Evolutionary conservation across 2,888 invertebrate species (phyloP).

Genomic region (Lutraria lutraria): DNA sequence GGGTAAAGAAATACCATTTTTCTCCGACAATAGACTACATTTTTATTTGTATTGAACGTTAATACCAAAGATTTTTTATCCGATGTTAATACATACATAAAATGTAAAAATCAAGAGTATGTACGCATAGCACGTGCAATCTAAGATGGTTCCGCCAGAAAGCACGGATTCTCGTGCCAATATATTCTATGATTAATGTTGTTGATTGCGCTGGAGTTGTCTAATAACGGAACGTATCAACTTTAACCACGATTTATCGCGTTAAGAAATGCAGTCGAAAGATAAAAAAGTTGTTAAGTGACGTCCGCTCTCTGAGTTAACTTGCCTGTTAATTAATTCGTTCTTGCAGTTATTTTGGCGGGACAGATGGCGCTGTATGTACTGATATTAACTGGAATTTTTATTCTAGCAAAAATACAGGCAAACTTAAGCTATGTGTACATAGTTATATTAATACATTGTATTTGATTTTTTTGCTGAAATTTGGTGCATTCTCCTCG

Average conservation of each 20-base stretch:
- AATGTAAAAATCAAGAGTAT: neutral
- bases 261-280: neutral
- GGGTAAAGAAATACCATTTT: neutral
- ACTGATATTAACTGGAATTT: too few relatives aligned
- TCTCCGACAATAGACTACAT: neutral
- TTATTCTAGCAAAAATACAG: too few relatives aligned
- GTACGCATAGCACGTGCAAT: conserved; percentile 9
- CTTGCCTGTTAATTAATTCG: neutral
- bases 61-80: neutral
- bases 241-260: neutral
- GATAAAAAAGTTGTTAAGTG: conserved; percentile 6
- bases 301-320: neutral
- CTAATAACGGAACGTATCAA: neutral
- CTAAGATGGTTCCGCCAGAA: neutral
- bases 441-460: too few relatives aligned
- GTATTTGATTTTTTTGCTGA: too few relatives aligned
- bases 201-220: neutral
- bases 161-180: neutral
- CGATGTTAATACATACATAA: neutral
- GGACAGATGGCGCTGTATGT: too few relatives aligned
- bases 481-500: too few relatives aligned
- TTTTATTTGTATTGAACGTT: neutral
- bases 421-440: too few relatives aligned
- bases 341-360: neutral
- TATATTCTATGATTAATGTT: neutral